phyloP scores from a whole-genome alignment of 2,113 vertebrate species.

The Zosterops borbonicus region DNA sequence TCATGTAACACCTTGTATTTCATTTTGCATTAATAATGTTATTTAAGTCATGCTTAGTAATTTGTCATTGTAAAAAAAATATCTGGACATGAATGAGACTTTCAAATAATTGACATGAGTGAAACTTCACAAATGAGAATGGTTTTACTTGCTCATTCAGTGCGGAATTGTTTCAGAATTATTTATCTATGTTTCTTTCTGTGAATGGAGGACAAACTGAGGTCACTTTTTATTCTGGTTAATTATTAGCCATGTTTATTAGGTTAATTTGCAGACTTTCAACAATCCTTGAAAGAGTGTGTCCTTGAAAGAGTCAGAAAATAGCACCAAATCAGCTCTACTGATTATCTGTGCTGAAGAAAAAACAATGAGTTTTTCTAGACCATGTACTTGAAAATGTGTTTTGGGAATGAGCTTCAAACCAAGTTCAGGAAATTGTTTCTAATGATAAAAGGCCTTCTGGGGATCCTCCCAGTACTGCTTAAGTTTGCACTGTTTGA shows the following conservation, averaged over 20 bases:
- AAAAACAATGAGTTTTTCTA: background rate
- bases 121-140: constrained; percentile 17
- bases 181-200: constrained; percentile 34
- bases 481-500: background rate
- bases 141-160: constrained; percentile 29
- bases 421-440: background rate
- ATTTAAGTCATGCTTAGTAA: background rate
- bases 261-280: constrained; percentile 26
- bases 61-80: background rate
- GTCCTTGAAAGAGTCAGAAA: constrained; percentile 4
- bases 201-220: constrained; percentile 16
- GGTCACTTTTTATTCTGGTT: constrained; percentile 62
- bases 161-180: background rate
- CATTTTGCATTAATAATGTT: background rate
- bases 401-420: background rate
- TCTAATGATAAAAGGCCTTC: background rate
- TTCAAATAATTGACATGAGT: background rate
- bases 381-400: background rate
- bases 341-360: background rate
- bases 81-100: background rate
- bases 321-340: background rate
- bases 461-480: background rate
- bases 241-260: constrained; percentile 46
- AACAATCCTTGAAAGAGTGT: background rate
- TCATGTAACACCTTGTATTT: background rate